These are phyloP conservation scores for Diadema setosum DNA, from an alignment of 35 echinoderm and acorn worm genomes.

Conservation along the genomic window DNA sequence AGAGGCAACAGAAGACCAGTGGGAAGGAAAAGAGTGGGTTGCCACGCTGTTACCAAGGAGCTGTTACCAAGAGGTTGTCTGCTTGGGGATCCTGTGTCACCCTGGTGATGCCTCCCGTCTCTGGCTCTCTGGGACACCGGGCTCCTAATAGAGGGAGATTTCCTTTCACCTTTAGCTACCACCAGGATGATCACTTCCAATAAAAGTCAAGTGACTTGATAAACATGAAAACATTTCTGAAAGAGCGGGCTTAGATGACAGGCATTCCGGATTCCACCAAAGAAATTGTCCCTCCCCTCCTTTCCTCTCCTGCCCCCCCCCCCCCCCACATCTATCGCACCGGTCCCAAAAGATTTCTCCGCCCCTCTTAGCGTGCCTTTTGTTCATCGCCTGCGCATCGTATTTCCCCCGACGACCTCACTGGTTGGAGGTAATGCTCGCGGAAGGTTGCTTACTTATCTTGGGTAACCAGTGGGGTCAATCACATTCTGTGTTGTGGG, in stretches of 20 bases:
- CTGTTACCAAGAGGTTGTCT: too few species aligned
- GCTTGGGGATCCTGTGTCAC: too few species aligned
- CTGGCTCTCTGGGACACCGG: neutral
- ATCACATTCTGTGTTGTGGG: neutral
- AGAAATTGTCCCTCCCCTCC: neutral
- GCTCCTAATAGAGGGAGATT: neutral
- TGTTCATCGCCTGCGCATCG: neutral
- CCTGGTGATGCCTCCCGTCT: too few species aligned
- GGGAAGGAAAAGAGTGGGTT: too few species aligned
- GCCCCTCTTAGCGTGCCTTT: neutral
- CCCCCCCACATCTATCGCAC: too few species aligned
- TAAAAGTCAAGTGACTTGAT: slow-evolving; percentile 17
- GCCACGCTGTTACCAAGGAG: too few species aligned
- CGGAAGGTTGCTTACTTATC: too few species aligned
- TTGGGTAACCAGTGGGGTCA: too few species aligned
- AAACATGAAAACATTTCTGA: slow-evolving; percentile 1
- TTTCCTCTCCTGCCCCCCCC: too few species aligned
- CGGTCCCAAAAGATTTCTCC: neutral
- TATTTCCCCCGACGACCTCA: neutral
- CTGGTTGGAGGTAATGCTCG: too few species aligned
- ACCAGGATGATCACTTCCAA: slow-evolving; percentile 19
- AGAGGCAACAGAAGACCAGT: too few species aligned
- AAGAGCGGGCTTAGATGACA: neutral
- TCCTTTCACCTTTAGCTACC: neutral
- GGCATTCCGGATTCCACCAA: neutral